phyloP scores from a whole-genome alignment of 2,888 invertebrate species.

The Amphimallon solstitiale region DNA sequence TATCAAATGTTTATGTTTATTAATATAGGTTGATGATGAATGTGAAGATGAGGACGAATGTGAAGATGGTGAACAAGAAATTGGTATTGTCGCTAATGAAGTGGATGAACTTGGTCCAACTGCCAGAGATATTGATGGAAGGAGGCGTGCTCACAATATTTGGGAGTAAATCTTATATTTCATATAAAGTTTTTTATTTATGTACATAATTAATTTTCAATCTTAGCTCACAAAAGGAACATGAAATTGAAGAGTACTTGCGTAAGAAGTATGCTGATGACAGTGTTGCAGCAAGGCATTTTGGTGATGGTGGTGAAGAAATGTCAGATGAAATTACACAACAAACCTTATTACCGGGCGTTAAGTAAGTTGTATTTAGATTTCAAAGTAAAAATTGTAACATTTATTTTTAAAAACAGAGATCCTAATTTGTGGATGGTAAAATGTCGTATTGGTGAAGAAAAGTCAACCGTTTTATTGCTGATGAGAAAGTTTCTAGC shows the following conservation, averaged over 20 bases:
- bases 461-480: slow-evolving; percentile 89
- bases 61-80: slow-evolving; percentile 96
- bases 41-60: slow-evolving; percentile 97
- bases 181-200: slow-evolving; percentile 7
- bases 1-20: slow-evolving; percentile 21
- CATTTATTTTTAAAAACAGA: slow-evolving; percentile 57
- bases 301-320: slow-evolving; percentile 96
- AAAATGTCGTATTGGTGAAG: slow-evolving; percentile 97
- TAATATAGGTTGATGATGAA: slow-evolving; percentile 73
- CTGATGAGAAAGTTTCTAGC: slow-evolving; percentile 97
- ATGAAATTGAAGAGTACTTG: slow-evolving; percentile 96
- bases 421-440: slow-evolving; percentile 99
- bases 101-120: slow-evolving; percentile 92
- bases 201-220: slow-evolving; percentile 22
- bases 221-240: slow-evolving; percentile 84
- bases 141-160: slow-evolving; percentile 84
- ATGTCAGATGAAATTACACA: slow-evolving; percentile 99
- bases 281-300: slow-evolving; percentile 83
- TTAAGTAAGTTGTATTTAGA: slow-evolving; percentile 73
- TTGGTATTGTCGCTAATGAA: slow-evolving; percentile 91
- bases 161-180: slow-evolving; percentile 77
- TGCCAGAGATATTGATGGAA: slow-evolving; percentile 92
- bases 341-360: slow-evolving; percentile 95
- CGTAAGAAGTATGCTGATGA: slow-evolving; percentile 95
- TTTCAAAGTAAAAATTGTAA: slow-evolving; percentile 48